Conservation (phyloP, 2,797 vertebrate genomes). For the Eremophila alpestris region DNA sequence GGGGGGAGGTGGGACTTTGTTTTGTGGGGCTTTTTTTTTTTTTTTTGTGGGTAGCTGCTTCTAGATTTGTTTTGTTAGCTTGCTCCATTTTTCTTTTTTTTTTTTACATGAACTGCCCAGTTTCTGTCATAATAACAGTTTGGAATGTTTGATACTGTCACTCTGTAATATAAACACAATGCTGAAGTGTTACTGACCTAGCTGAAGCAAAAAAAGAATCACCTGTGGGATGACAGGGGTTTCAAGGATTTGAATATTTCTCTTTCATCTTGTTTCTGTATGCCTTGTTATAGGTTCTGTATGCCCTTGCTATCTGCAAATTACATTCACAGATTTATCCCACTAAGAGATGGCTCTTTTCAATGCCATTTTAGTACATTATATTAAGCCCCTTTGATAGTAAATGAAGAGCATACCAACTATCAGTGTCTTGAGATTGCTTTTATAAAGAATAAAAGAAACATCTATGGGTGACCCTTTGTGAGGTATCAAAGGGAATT, state of each 20-base stretch:
- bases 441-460: slow-evolving; percentile 20
- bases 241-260: background rate
- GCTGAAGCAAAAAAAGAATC: slow-evolving; percentile 20
- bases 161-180: background rate
- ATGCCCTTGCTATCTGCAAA: slow-evolving; percentile 9
- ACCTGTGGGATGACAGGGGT: background rate
- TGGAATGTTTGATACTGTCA: background rate
- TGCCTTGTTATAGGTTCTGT: background rate
- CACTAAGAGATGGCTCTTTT: background rate
- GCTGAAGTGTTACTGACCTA: background rate
- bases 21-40: background rate
- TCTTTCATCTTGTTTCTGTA: slow-evolving; percentile 44
- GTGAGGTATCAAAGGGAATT: slow-evolving; percentile 16
- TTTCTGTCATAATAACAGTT: slow-evolving; percentile 24
- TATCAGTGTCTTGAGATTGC: background rate
- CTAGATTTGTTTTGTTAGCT: background rate
- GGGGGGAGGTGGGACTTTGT: rapidly evolving
- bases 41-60: background rate
- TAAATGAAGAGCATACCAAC: background rate
- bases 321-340: background rate
- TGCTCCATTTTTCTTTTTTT: background rate
- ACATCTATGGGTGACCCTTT: background rate
- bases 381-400: slow-evolving; percentile 14
- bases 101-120: background rate
- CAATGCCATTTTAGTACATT: background rate